These are phyloP conservation scores for Bombus consobrinus DNA, from an alignment of 1,140 invertebrate species.

Conservation along the genomic window DNA sequence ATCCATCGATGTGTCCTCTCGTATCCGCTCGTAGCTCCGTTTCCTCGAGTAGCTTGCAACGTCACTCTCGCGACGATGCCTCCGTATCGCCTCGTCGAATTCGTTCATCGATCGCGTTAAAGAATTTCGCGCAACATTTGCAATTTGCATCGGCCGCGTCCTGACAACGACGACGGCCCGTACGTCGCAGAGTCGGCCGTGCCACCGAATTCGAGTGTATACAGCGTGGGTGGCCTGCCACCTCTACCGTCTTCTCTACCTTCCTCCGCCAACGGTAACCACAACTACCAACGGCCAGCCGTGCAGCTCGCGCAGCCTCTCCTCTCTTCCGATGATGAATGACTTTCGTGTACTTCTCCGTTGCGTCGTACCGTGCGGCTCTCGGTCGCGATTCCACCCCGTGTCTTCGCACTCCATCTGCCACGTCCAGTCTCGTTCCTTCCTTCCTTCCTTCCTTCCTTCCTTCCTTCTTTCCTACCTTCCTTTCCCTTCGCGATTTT, in stretches of 20 bases:
- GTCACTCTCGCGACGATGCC: background rate
- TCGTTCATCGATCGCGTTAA: background rate
- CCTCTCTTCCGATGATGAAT: slow-evolving; percentile 72
- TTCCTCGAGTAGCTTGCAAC: no score
- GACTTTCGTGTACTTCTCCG: slow-evolving; percentile 57
- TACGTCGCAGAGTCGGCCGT: slow-evolving; percentile 38
- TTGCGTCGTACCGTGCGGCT: slow-evolving; percentile 31
- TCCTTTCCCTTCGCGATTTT: background rate
- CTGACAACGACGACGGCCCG: background rate
- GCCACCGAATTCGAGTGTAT: slow-evolving; percentile 69
- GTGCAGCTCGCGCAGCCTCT: slow-evolving; percentile 42
- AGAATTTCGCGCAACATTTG: background rate
- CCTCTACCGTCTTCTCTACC: slow-evolving; percentile 48
- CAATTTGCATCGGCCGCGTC: background rate
- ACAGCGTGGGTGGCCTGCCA: slow-evolving; percentile 75
- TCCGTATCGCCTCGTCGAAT: no score
- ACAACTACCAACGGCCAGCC: slow-evolving; percentile 14
- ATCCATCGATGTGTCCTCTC: no score
- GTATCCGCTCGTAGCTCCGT: no score
- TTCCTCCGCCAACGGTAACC: slow-evolving; percentile 44
- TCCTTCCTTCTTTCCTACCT: background rate
- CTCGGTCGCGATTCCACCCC: slow-evolving; percentile 37
- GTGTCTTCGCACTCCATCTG: slow-evolving; percentile 60
- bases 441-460: background rate
- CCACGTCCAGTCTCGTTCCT: slow-evolving; percentile 10